A percentile compares a stretch with the other conserved stretches of the same genome.
Evolutionary conservation across 2,888 invertebrate species (phyloP).

Genomic region (Venusia cambrica): DNA sequence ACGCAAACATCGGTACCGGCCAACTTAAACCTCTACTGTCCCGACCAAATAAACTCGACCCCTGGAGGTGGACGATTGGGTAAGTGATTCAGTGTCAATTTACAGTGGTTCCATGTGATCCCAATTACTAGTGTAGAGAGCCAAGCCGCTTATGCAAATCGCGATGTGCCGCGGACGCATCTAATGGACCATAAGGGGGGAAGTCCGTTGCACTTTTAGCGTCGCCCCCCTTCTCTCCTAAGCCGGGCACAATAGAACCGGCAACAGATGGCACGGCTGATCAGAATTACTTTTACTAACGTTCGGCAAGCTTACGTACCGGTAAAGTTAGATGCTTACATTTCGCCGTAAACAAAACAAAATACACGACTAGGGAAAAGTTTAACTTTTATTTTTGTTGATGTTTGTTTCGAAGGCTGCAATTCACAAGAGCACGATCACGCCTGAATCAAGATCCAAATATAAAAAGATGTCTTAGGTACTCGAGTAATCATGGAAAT

Average conservation of each 20-base stretch:
- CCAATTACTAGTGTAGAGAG: constrained; percentile 77
- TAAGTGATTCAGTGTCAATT: constrained; percentile 41
- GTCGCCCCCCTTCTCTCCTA: constrained; percentile 17
- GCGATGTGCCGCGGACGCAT: constrained; percentile 75
- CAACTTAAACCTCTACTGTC: constrained; percentile 62
- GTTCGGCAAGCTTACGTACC: too few species aligned
- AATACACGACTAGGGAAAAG: too few species aligned
- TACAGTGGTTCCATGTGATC: constrained; percentile 66
- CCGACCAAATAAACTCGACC: constrained; percentile 41
- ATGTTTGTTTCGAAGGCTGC: too few species aligned
- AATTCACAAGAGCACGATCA: too few species aligned
- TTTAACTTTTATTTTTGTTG: too few species aligned
- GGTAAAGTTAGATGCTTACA: too few species aligned
- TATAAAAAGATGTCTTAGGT: too few species aligned
- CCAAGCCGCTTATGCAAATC: constrained; percentile 81
- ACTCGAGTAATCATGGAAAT: too few species aligned
- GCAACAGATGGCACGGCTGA: constrained; percentile 16
- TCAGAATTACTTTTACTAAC: constrained; percentile 12
- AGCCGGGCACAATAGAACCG: constrained; percentile 8
- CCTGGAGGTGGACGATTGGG: constrained; percentile 24
- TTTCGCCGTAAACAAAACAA: too few species aligned
- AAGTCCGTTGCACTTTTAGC: constrained; percentile 66
- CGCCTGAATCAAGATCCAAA: too few species aligned
- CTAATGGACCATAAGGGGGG: constrained; percentile 69
- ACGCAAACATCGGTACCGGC: constrained; percentile 65